These are phyloP conservation scores for Lacerta agilis DNA, from an alignment of 2,797 vertebrate genomes.

Conservation along the genomic window DNA sequence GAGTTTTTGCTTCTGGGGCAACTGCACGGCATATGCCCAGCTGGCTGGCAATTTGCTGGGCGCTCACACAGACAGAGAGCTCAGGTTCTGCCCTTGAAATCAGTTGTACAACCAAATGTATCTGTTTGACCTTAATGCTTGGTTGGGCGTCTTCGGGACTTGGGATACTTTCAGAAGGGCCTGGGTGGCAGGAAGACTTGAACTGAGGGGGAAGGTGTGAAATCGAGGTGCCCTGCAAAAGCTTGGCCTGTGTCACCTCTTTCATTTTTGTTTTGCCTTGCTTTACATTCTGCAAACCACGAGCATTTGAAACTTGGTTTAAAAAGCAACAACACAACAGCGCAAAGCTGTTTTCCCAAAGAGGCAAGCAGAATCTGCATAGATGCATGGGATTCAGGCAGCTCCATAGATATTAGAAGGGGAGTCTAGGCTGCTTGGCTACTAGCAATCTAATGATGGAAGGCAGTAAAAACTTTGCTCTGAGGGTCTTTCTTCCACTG, in stretches of 20 bases:
- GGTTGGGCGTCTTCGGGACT: neutral
- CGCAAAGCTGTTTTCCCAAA: fast-evolving
- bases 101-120: neutral
- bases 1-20: neutral
- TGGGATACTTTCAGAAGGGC: neutral
- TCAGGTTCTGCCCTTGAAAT: neutral
- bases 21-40: too few relatives aligned
- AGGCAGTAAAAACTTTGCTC: neutral
- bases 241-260: neutral
- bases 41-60: neutral
- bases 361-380: neutral
- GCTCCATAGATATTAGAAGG: neutral
- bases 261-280: neutral
- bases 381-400: neutral
- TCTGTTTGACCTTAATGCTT: neutral
- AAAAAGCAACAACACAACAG: neutral
- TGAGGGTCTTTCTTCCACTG: too few relatives aligned
- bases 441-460: too few relatives aligned
- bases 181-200: neutral
- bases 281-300: too few relatives aligned
- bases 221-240: neutral
- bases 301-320: neutral
- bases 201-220: too few relatives aligned
- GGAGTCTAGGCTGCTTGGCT: neutral
- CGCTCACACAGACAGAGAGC: too few relatives aligned